phyloP scores from a whole-genome alignment of 2,797 vertebrate species.

The Xenopus petersii region DNA sequence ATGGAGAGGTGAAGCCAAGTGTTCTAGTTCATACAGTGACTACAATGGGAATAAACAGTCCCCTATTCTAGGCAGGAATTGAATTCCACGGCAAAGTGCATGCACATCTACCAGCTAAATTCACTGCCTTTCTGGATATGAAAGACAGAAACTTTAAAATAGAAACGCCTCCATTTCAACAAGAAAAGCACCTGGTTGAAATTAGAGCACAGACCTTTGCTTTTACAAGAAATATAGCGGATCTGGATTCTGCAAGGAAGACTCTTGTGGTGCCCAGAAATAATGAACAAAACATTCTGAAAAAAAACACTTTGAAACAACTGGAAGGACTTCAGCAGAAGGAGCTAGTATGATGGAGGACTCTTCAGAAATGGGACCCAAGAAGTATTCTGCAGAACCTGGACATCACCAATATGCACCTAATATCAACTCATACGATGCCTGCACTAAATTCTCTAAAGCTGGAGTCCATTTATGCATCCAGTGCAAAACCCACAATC shows the following conservation, averaged over 20 bases:
- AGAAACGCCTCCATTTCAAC: constrained; percentile 50
- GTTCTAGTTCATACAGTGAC: constrained; percentile 30
- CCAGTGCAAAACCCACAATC: constrained; percentile 60
- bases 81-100: constrained; percentile 54
- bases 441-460: constrained; percentile 57
- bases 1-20: constrained; percentile 70
- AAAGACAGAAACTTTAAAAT: constrained; percentile 58
- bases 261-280: constrained; percentile 66
- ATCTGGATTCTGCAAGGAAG: constrained; percentile 60
- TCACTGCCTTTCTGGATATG: constrained; percentile 53
- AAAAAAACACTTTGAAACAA: constrained; percentile 58
- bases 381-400: constrained; percentile 43
- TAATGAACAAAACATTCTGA: constrained; percentile 46
- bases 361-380: constrained; percentile 55
- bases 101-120: constrained; percentile 48
- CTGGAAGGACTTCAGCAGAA: constrained; percentile 44
- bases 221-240: constrained; percentile 71
- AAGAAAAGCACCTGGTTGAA: constrained; percentile 52
- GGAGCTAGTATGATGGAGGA: constrained; percentile 32
- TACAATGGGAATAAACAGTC: constrained; percentile 60
- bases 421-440: constrained; percentile 10
- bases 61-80: constrained; percentile 55
- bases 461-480: constrained; percentile 67
- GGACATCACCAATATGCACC: not conserved
- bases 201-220: constrained; percentile 71